A percentile compares a stretch with the other conserved stretches of the same genome.
phyloP scores from a whole-genome alignment of 1,140 invertebrate species.

The Saccostrea glomerata region DNA sequence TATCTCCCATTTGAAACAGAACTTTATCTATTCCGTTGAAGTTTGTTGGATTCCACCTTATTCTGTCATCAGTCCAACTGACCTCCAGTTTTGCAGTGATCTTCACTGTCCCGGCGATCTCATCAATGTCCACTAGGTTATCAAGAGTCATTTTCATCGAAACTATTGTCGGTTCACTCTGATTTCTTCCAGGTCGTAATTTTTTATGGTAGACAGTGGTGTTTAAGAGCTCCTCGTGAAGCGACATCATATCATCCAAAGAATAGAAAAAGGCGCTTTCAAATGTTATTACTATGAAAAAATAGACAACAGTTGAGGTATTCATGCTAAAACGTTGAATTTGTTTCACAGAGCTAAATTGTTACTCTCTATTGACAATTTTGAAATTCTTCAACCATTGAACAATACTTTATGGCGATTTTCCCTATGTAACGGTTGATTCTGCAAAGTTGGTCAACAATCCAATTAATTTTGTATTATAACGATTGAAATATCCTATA shows the following conservation, averaged over 20 bases:
- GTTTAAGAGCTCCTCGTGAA: neutral
- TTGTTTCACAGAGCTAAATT: too few relatives aligned
- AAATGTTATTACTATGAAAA: neutral
- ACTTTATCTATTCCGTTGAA: neutral
- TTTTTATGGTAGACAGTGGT: neutral
- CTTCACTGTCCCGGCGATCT: constrained; percentile 49
- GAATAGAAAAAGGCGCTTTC: neutral
- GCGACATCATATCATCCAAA: neutral
- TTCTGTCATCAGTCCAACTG: constrained; percentile 41
- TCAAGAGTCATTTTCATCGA: constrained; percentile 38
- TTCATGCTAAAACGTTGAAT: neutral
- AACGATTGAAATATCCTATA: too few relatives aligned
- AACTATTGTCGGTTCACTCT: constrained; percentile 19
- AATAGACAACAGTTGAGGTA: neutral
- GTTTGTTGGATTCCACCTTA: neutral
- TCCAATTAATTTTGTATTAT: too few relatives aligned
- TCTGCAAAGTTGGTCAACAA: too few relatives aligned
- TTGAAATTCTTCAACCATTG: too few relatives aligned
- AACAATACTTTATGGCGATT: too few relatives aligned
- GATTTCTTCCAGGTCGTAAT: constrained; percentile 4
- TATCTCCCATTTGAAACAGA: constrained; percentile 11
- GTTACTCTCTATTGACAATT: too few relatives aligned
- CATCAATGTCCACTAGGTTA: constrained; percentile 45
- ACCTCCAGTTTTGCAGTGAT: constrained; percentile 40
- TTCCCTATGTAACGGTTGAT: too few relatives aligned